phyloP scores from a whole-genome alignment of 2,888 invertebrate species.

The Caenorhabditis uteleia region DNA sequence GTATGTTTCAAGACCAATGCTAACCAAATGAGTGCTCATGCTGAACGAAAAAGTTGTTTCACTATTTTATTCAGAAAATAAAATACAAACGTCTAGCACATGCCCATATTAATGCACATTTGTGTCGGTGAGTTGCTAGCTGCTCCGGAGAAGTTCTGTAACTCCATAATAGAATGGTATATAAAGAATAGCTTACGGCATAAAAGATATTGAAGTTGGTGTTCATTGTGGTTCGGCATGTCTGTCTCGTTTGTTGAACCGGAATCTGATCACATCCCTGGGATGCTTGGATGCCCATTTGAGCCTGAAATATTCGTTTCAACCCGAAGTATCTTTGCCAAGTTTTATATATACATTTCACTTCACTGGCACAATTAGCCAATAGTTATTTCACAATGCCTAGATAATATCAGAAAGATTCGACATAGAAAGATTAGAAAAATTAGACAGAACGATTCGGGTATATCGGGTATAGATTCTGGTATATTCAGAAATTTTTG shows the following conservation, averaged over 20 bases:
- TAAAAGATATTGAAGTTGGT: conserved; percentile 12
- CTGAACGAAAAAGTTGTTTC: no score
- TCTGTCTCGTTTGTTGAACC: conserved; percentile 13
- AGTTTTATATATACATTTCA: not conserved
- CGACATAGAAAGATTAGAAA: no score
- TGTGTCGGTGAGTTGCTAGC: conserved; percentile 20
- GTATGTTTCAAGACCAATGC: no score
- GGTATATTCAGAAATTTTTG: no score
- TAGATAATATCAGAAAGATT: no score
- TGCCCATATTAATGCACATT: conserved; percentile 31
- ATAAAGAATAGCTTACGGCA: no score
- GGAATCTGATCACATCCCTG: conserved; percentile 34
- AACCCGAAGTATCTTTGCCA: not conserved
- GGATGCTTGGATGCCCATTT: conserved; percentile 24
- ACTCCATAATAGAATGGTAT: not conserved
- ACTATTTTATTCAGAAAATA: no score
- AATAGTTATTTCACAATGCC: no score
- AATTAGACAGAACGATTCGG: no score
- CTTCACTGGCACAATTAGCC: no score
- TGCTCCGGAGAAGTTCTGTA: conserved; percentile 23
- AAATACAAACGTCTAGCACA: conserved; percentile 11
- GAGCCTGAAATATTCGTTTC: conserved; percentile 20
- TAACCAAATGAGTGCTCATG: no score
- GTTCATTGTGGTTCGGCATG: conserved; percentile 15
- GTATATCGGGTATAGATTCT: no score